Base-by-base conservation (phyloP, 2,888 invertebrate genomes). In the Andrena chrysosceles region DNA sequence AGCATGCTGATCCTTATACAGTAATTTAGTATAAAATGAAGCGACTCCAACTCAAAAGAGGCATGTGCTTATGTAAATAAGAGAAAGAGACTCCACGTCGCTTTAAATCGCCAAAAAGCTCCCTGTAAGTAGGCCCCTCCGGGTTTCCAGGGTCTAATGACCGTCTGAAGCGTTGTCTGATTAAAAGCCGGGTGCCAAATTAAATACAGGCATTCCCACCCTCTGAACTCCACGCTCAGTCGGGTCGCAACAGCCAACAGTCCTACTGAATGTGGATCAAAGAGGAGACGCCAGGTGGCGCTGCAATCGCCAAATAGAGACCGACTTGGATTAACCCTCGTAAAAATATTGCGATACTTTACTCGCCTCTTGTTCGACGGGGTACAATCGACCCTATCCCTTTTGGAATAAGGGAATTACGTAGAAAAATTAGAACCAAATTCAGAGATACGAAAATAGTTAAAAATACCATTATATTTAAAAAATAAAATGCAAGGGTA, bases 151-250 rank as follows among this genome's bases (percentile, higher is more conserved):
- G n/a, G 69, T 67, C 81, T 78, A 85, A 85, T 89, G 81, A 75
- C 62, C 86, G 86, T 83, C 82, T 85, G 87, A 87, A 88, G 87
- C 82, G 86, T 52, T 76, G 83, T 81, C 86, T 90, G 90, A 90
- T 90, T 89, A 90, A 90, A 90, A 89, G 89, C 85, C 79, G 74
- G 79, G 88, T 75, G 85, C 77, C 85, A 90, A 90, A 90, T 90
- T 90, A 90, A 90, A 90, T 89, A 89, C 85, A 81, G 83, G 81
- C 84, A 89, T 89, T 85, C 77, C 68, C 77, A 42, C 68, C 73
- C 23, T n/a, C 66, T 23, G 42, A 42, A 29, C 42, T 33, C 67
- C 23, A 7, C 33, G 20, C 52, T 54, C 62, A 59, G 54, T 42
- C 13, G 20, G 66, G 77, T 81, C 83, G 78, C 77, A 48, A 60